phyloP scores from a whole-genome alignment of 2,797 vertebrate species.

The Dallia pectoralis region DNA sequence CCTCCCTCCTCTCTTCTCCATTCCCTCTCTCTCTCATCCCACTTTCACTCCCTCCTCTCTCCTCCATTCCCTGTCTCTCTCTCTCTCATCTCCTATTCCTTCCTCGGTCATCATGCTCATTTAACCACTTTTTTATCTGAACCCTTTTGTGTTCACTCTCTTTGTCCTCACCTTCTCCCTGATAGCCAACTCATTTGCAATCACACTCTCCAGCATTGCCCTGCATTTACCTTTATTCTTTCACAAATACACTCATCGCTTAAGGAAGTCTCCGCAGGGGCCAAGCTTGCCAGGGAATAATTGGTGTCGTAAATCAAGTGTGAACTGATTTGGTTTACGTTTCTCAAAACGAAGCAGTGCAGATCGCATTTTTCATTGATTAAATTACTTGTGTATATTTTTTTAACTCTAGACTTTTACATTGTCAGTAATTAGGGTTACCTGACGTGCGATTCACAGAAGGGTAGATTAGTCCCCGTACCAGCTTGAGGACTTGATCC shows the following conservation, averaged over 20 bases:
- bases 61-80: not conserved
- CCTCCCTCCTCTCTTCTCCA: too few species aligned
- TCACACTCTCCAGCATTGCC: not conserved
- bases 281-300: not conserved
- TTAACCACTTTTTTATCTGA: too few species aligned
- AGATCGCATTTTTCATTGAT: not conserved
- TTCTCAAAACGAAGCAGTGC: not conserved
- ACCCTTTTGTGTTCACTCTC: not conserved
- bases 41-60: not conserved
- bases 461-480: too few species aligned
- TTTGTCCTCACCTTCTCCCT: too few species aligned
- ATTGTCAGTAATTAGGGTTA: too few species aligned
- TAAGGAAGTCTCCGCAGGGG: not conserved
- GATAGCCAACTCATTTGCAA: not conserved
- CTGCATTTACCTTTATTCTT: not conserved
- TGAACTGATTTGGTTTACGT: not conserved
- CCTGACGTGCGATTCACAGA: too few species aligned
- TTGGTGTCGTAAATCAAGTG: not conserved
- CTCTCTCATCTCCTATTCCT: not conserved
- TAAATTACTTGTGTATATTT: too few species aligned
- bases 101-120: not conserved
- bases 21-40: too few species aligned
- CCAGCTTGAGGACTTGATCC: too few species aligned
- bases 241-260: not conserved
- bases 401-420: too few species aligned